Evolutionary conservation across 2,888 invertebrate genomes (phyloP).

Genomic region (Tineola bisselliella): DNA sequence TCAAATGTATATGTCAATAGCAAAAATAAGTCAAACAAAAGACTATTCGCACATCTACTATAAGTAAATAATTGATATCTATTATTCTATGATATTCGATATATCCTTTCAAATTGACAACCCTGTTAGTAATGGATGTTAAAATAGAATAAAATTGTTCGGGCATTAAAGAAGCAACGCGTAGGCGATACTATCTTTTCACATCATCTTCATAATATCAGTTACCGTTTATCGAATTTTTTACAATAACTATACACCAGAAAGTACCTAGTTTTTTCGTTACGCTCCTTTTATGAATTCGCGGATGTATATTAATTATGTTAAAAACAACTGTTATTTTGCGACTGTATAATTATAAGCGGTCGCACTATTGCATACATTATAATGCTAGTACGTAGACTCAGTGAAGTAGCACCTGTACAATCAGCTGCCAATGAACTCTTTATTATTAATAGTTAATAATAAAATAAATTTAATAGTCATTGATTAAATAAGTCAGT

Average conservation of each 20-base stretch:
- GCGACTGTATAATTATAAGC: background rate
- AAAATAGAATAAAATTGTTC: constrained; percentile 7
- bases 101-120: background rate
- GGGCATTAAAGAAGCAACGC: constrained; percentile 6
- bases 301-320: constrained; percentile 1
- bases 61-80: no score
- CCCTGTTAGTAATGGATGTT: constrained; percentile 3
- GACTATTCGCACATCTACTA: no score
- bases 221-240: constrained; percentile 8
- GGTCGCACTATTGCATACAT: background rate
- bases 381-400: background rate
- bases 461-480: constrained; percentile 6
- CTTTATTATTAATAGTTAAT: background rate
- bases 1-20: no score
- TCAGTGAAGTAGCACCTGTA: background rate
- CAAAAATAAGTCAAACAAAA: no score
- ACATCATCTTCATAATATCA: constrained; percentile 11
- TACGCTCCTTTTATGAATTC: background rate
- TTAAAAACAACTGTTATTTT: background rate
- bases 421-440: constrained; percentile 2
- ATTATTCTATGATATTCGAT: no score
- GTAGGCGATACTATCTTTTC: constrained; percentile 13
- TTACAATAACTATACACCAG: background rate
- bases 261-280: background rate
- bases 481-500: constrained; percentile 1